Conservation (phyloP, 2,113 vertebrate genomes). For the Carlito syrichta region DNA sequence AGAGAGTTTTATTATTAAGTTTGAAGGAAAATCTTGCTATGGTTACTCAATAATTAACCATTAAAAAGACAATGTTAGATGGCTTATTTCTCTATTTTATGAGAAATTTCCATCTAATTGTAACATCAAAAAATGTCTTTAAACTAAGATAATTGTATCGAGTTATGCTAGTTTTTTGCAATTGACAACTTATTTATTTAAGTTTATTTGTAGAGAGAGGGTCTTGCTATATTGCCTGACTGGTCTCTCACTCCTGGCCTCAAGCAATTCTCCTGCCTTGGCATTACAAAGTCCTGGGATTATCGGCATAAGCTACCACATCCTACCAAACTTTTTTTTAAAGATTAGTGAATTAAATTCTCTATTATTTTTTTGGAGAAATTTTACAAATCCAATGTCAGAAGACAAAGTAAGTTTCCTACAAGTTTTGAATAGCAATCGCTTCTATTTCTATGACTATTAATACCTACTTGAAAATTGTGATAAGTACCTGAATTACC, state of each 20-base stretch:
- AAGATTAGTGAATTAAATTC: background rate
- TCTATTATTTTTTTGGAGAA: background rate
- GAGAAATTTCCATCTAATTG: background rate
- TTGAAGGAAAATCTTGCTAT: background rate
- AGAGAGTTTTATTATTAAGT: slow-evolving; percentile 27
- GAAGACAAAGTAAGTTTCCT: background rate
- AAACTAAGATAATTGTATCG: background rate
- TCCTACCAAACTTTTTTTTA: no score
- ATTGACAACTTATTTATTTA: no score
- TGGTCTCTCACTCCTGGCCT: no score
- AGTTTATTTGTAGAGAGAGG: no score
- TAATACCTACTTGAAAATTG: background rate
- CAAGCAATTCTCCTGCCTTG: no score
- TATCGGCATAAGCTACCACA: no score
- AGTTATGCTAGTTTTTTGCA: background rate
- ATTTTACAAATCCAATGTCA: background rate
- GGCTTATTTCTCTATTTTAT: background rate
- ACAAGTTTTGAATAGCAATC: background rate
- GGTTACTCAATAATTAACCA: background rate
- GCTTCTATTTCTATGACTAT: background rate
- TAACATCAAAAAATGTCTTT: background rate
- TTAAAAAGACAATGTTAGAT: background rate
- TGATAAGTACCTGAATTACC: background rate
- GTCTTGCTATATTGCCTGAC: no score
- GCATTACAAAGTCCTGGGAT: no score